These are phyloP conservation scores for Connochaetes taurinus DNA, from an alignment of 2,113 vertebrate genomes.

Conservation along the genomic window DNA sequence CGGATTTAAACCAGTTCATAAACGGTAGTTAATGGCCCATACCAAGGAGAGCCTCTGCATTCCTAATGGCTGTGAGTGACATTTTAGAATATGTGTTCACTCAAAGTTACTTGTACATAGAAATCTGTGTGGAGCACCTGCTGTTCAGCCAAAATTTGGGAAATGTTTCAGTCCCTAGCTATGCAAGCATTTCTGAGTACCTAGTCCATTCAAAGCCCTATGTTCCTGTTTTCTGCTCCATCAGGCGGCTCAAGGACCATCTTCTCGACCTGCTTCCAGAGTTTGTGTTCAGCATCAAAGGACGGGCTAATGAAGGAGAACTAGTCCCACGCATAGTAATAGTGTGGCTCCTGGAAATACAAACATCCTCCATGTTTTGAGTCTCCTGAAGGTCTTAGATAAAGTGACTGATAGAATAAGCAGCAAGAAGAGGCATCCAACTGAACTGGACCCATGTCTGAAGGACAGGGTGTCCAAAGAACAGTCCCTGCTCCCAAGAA, in stretches of 20 bases:
- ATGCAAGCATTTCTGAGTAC: not conserved
- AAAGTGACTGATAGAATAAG: not conserved
- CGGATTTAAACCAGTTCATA: constrained; percentile 53
- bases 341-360: not conserved
- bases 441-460: not conserved
- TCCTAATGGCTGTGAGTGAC: not conserved
- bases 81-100: not conserved
- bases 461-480: not conserved
- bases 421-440: not conserved
- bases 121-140: not conserved
- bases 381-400: not conserved
- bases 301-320: not conserved
- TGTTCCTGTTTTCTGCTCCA: not conserved
- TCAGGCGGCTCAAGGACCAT: not conserved
- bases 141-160: not conserved
- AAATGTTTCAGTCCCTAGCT: not conserved
- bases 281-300: not conserved
- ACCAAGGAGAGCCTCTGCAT: constrained; percentile 23
- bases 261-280: not conserved
- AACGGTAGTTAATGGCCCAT: constrained; percentile 38
- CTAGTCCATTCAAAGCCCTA: not conserved
- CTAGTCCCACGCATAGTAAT: not conserved
- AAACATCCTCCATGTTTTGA: not conserved
- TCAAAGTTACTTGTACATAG: not conserved
- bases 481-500: not conserved